Evolutionary conservation across 2,113 vertebrate genomes (phyloP), one percentile per base, ranked within the genome.

Genomic region (Callipepla californica): DNA sequence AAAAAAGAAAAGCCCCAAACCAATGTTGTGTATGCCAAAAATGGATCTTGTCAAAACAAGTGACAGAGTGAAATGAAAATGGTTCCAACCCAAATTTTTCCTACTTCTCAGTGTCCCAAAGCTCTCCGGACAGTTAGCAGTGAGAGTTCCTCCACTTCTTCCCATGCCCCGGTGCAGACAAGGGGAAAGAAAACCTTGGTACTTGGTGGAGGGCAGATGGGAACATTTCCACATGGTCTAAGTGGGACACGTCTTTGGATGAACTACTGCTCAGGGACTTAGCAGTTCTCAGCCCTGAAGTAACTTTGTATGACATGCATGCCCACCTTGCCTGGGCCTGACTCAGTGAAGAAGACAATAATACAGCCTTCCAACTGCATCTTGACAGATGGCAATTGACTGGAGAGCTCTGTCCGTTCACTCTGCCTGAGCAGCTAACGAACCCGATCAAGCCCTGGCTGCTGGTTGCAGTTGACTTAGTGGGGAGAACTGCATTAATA

Each of bases 351-450:
- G 42, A 42, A 89, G 23, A 55, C 58, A 93, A 73, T 44, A 77
- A 78, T 78, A 62, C 58, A 2, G 48, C 81, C 67, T 84, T 79
- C 62, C 62, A 79, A 10, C 86, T 76, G 67, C 66, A 80, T 76
- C 73, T 65, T 72, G 44, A 62, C 65, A 63, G 69, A 19, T 62
- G 79, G 85, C 85, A 90, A 88, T 62, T 93, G 82, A 84, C 80
- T 93, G 61, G 36, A 47, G 82, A 79, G 68, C 58, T 73, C 80
- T 22, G 28, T 36, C 36, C 61, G 38, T 61, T 90, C 76, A 16
- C 76, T 88, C 51, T 75, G 57, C 66, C 55, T 13, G 4, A 68
- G 87, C 82, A 91, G 85, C 47, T 89, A 82, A 65, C 2, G 1
- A 87, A 83, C 50, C 44, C 50, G 50, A 1, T 48, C 57, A 18